Evolutionary conservation across 2,888 invertebrate genomes (phyloP).

Genomic region (Agonopterix alstromeriana): DNA sequence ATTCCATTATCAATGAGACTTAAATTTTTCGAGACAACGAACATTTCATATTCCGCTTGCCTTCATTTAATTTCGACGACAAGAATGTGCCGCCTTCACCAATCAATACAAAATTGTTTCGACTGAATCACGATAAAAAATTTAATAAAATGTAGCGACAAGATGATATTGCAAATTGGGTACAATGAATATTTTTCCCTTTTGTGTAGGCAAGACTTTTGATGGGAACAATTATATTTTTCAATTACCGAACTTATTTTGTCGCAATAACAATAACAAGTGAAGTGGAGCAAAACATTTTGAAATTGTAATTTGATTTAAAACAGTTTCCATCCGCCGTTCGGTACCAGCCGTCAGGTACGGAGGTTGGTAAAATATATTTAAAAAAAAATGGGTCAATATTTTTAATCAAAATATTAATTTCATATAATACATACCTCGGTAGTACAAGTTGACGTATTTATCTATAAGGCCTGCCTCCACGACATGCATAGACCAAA

Average conservation of each 20-base stretch:
- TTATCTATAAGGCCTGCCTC: too few species aligned
- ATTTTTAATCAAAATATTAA: too few species aligned
- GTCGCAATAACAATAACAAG: background rate
- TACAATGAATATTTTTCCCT: slow-evolving; percentile 15
- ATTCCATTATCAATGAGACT: too few species aligned
- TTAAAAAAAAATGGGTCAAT: too few species aligned
- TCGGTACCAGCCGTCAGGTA: background rate
- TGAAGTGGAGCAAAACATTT: slow-evolving; percentile 1
- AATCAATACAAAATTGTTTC: slow-evolving; percentile 19
- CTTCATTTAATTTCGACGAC: slow-evolving; percentile 3
- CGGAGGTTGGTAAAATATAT: too few species aligned
- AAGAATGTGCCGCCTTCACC: slow-evolving; percentile 8
- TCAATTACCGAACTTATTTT: slow-evolving; percentile 8
- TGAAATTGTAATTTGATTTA: background rate
- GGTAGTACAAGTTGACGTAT: too few species aligned
- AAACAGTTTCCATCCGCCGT: too few species aligned
- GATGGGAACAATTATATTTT: slow-evolving; percentile 10
- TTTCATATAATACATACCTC: too few species aligned
- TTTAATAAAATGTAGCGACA: slow-evolving; percentile 17
- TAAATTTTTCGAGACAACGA: background rate
- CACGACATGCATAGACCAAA: too few species aligned
- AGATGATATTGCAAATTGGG: slow-evolving; percentile 17
- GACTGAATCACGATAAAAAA: slow-evolving; percentile 15
- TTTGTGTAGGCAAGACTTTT: slow-evolving; percentile 6
- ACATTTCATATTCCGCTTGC: slow-evolving; percentile 4